phyloP scores from a whole-genome alignment of 1,140 invertebrate species.

The Ceratosolen fusciceps region DNA sequence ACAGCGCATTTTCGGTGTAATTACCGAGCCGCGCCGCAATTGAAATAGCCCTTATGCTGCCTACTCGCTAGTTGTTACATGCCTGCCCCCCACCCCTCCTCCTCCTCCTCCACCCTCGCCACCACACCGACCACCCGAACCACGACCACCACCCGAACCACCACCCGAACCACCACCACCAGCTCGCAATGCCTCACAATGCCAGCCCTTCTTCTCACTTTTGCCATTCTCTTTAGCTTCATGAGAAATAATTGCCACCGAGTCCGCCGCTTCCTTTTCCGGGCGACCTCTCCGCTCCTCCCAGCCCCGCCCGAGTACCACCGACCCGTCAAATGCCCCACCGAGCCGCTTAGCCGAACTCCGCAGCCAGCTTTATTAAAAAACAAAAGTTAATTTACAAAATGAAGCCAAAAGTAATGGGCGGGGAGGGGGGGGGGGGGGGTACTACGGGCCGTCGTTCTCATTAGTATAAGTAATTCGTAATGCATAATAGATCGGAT shows the following conservation, averaged over 20 bases:
- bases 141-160: too few species aligned
- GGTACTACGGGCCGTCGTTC: too few species aligned
- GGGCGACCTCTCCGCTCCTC: too few species aligned
- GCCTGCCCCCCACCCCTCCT: neutral
- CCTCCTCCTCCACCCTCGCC: neutral
- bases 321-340: neutral
- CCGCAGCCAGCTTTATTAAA: neutral
- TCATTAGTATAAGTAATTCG: too few species aligned
- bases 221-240: conserved; percentile 25
- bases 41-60: conserved; percentile 59
- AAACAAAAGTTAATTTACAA: neutral
- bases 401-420: neutral
- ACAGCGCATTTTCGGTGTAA: conserved; percentile 64
- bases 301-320: neutral
- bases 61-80: neutral
- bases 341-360: conserved; percentile 10
- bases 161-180: too few species aligned
- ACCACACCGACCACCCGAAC: too few species aligned
- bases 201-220: neutral
- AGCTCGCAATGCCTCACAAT: too few species aligned
- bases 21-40: conserved; percentile 61
- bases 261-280: too few species aligned
- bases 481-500: too few species aligned
- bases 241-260: conserved; percentile 29
- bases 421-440: too few species aligned